Conservation (phyloP, 2,113 vertebrate genomes). For the Sitta europaea region DNA sequence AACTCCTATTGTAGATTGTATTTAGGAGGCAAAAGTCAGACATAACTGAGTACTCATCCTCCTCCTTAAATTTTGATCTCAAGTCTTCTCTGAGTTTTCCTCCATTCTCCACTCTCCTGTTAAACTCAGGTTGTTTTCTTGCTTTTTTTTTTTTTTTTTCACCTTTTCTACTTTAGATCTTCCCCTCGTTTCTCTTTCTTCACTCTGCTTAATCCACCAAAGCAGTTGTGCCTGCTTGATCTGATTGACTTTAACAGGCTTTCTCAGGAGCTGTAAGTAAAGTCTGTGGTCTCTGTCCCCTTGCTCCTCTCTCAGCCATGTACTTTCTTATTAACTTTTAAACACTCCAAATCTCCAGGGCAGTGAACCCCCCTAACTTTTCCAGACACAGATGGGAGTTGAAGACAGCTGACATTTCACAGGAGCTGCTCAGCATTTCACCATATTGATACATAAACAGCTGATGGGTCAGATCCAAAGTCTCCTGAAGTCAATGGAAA, state of each 20-base stretch:
- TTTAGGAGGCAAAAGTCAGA: neutral
- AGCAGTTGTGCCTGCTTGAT: slow-evolving; percentile 18
- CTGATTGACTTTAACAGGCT: slow-evolving; percentile 33
- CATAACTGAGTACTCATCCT: neutral
- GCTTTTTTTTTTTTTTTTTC: neutral
- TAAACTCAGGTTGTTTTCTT: neutral
- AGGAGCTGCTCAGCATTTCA: neutral
- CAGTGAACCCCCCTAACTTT: neutral
- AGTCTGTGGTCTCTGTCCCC: neutral
- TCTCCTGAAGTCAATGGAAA: slow-evolving; percentile 23
- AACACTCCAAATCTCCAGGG: neutral
- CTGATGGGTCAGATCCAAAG: neutral
- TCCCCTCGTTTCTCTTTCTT: neutral
- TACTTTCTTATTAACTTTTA: slow-evolving; percentile 41
- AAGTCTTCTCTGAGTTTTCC: neutral
- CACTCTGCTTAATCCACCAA: slow-evolving; percentile 12
- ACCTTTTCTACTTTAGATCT: neutral
- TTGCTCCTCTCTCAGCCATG: neutral
- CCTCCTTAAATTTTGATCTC: neutral
- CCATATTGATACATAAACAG: neutral
- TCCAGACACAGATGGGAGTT: neutral
- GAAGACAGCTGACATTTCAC: neutral
- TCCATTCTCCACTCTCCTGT: neutral
- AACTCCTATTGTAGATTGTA: neutral
- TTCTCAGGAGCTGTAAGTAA: slow-evolving; percentile 26